Evolutionary conservation across 2,888 invertebrate genomes (phyloP).

Genomic region (Ectemnius cavifrons): DNA sequence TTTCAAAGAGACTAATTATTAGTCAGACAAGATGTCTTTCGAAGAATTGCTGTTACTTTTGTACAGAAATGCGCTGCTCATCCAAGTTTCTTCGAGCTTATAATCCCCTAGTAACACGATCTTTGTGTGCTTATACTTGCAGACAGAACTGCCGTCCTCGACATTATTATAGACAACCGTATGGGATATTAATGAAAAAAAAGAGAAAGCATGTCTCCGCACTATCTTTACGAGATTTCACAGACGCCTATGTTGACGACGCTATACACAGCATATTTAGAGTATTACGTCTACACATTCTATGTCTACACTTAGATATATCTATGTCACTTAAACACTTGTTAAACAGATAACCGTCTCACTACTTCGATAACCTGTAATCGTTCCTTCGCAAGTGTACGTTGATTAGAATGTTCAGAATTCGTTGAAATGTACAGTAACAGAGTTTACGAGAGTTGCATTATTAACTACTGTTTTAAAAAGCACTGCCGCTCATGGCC

Average conservation of each 20-base stretch:
- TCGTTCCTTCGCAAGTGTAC: constrained; percentile 46
- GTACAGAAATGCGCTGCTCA: no score
- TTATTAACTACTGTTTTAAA: constrained; percentile 8
- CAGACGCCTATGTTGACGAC: constrained; percentile 35
- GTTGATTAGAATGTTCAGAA: constrained; percentile 33
- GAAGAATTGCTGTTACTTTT: no score
- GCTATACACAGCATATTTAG: constrained; percentile 13
- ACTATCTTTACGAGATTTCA: constrained; percentile 44
- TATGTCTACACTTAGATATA: constrained; percentile 28
- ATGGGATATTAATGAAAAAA: constrained; percentile 67
- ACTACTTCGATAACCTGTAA: constrained; percentile 37
- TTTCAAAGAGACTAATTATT: no score
- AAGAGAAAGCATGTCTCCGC: constrained; percentile 45
- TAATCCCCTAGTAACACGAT: constrained; percentile 48
- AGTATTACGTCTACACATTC: constrained; percentile 7
- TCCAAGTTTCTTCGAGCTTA: constrained; percentile 5
- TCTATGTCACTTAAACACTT: constrained; percentile 38
- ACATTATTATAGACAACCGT: constrained; percentile 72
- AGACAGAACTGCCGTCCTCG: constrained; percentile 73
- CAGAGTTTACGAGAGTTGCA: constrained; percentile 37
- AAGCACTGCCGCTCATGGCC: background rate
- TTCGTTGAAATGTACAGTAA: constrained; percentile 48
- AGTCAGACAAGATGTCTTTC: no score
- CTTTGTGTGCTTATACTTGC: constrained; percentile 65
- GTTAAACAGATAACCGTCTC: background rate